These are phyloP conservation scores for Peucedramus taeniatus DNA, from an alignment of 2,113 vertebrate genomes.

Conservation along the genomic window DNA sequence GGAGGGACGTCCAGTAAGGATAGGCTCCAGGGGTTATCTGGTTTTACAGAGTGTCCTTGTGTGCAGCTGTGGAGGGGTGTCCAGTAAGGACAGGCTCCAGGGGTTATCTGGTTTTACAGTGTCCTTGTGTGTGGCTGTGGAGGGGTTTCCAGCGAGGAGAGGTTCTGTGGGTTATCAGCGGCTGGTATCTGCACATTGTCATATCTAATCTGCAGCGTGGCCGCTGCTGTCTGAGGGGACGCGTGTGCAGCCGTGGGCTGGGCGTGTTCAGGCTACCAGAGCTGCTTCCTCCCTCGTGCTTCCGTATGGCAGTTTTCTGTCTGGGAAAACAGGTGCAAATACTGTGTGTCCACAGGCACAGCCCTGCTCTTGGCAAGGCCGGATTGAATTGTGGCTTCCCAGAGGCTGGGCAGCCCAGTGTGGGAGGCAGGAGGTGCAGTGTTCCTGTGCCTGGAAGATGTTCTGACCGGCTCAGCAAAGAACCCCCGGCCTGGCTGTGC, in stretches of 20 bases:
- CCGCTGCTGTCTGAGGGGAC: not conserved
- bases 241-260: fast-evolving
- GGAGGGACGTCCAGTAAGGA: no score
- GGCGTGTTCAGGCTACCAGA: not conserved
- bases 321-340: not conserved
- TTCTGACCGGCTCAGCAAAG: not conserved
- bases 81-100: not conserved
- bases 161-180: fast-evolving
- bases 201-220: fast-evolving
- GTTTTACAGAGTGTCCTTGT: no score
- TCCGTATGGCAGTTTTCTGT: not conserved
- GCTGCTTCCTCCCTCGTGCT: not conserved
- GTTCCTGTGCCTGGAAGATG: not conserved
- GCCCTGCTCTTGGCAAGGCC: fast-evolving
- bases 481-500: fast-evolving
- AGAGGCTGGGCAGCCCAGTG: fast-evolving
- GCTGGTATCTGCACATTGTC: no score
- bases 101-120: not conserved
- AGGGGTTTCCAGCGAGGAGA: not conserved
- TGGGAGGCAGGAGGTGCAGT: not conserved
- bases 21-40: no score
- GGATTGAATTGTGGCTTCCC: fast-evolving
- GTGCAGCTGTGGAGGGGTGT: no score
- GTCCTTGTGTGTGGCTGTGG: not conserved
- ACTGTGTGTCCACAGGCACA: fast-evolving